These are phyloP conservation scores for Mythimna lalbum DNA, from an alignment of 2,888 invertebrate species.

Conservation along the genomic window DNA sequence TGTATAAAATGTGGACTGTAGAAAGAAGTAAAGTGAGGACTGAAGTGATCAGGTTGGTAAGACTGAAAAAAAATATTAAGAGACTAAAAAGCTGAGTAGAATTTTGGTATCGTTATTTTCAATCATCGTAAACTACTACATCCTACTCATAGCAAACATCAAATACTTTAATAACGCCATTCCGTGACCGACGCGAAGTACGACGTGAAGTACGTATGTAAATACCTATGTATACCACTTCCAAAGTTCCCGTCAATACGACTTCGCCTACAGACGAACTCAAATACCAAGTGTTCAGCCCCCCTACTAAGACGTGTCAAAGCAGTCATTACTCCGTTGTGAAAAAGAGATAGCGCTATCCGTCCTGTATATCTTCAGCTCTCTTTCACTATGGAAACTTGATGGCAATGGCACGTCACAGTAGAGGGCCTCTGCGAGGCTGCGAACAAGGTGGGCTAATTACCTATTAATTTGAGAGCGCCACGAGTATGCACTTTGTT, in stretches of 20 bases:
- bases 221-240: background rate
- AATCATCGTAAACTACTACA: background rate
- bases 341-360: background rate
- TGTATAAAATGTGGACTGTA: no score
- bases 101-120: background rate
- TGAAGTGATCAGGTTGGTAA: background rate
- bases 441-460: slow-evolving; percentile 73
- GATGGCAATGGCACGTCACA: background rate
- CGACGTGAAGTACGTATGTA: no score
- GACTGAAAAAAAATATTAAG: background rate
- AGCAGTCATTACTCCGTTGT: background rate
- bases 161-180: slow-evolving; percentile 6
- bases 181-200: background rate
- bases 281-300: slow-evolving; percentile 54
- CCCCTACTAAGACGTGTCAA: background rate
- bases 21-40: no score
- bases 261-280: slow-evolving; percentile 38
- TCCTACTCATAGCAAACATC: background rate
- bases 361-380: background rate
- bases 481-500: slow-evolving; percentile 61
- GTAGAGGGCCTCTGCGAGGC: slow-evolving; percentile 44
- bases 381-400: background rate
- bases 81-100: background rate
- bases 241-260: slow-evolving; percentile 41
- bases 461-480: slow-evolving; percentile 75